Conservation (phyloP, 2,113 vertebrate genomes). For the Chinchilla lanigera region DNA sequence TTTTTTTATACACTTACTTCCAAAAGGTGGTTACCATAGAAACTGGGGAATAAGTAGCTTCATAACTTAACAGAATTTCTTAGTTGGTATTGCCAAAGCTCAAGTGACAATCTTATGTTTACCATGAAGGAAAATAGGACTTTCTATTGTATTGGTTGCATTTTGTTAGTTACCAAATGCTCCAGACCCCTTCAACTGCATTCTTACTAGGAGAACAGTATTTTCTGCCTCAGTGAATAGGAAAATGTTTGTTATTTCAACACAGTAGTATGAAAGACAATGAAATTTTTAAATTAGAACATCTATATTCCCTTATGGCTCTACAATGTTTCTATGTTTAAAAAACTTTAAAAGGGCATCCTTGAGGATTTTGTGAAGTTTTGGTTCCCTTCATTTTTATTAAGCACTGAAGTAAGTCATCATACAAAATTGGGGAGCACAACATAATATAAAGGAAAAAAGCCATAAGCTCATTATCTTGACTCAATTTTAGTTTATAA, state of each 20-base stretch:
- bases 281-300: not conserved
- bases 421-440: not conserved
- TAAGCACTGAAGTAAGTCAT: slow-evolving; percentile 27
- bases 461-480: not conserved
- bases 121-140: not conserved
- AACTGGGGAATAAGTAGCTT: slow-evolving; percentile 40
- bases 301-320: not conserved
- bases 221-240: slow-evolving; percentile 16
- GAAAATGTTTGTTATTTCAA: slow-evolving; percentile 15
- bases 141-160: slow-evolving; percentile 28
- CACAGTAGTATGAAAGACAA: not conserved
- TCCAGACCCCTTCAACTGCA: slow-evolving; percentile 47
- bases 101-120: slow-evolving; percentile 28
- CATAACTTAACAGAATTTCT: slow-evolving; percentile 36
- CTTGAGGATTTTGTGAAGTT: not conserved
- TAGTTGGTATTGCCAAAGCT: slow-evolving; percentile 4
- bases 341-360: not conserved
- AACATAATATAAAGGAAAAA: not conserved
- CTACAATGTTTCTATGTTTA: not conserved
- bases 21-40: not conserved
- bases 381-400: slow-evolving; percentile 34
- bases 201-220: slow-evolving; percentile 16
- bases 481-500: slow-evolving; percentile 1
- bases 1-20: not conserved
- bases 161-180: not conserved